phyloP scores from a whole-genome alignment of 2,888 invertebrate genomes.

The Caenorhabditis angaria region DNA sequence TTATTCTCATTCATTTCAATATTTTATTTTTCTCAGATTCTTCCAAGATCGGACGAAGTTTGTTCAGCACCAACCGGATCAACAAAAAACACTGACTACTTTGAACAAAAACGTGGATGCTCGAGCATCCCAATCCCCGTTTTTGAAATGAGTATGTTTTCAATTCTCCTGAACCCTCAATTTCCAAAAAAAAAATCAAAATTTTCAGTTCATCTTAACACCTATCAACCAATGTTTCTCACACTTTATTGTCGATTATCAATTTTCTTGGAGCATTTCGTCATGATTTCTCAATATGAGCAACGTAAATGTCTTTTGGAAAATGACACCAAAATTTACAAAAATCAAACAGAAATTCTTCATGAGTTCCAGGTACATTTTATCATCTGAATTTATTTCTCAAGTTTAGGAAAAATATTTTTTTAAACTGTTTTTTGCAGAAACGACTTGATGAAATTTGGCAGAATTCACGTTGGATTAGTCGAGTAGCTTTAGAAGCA shows the following conservation, averaged over 20 bases:
- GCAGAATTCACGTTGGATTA: constrained; percentile 93
- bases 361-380: constrained; percentile 81
- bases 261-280: constrained; percentile 86
- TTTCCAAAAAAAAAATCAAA: not conserved
- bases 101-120: constrained; percentile 85
- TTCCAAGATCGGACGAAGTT: constrained; percentile 75
- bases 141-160: constrained; percentile 76
- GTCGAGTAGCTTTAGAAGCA: constrained; percentile 92
- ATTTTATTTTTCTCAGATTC: constrained; percentile 26
- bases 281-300: constrained; percentile 66
- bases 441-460: constrained; percentile 86
- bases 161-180: not conserved
- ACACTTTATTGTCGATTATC: constrained; percentile 90
- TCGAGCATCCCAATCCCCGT: constrained; percentile 89
- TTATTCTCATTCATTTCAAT: constrained; percentile 10
- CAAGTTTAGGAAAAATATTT: too few species aligned
- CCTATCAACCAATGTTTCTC: constrained; percentile 90
- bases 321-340: constrained; percentile 62
- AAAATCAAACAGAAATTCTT: constrained; percentile 74
- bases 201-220: constrained; percentile 93
- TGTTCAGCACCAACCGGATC: constrained; percentile 81
- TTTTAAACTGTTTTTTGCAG: constrained; percentile 18
- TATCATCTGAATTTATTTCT: too few species aligned
- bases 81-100: constrained; percentile 75
- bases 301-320: constrained; percentile 66